Percentiles rank a stretch among this genome's conserved stretches.
Evolutionary conservation across 2,797 vertebrate genomes (phyloP).

Genomic region (Meriones psammophilus): DNA sequence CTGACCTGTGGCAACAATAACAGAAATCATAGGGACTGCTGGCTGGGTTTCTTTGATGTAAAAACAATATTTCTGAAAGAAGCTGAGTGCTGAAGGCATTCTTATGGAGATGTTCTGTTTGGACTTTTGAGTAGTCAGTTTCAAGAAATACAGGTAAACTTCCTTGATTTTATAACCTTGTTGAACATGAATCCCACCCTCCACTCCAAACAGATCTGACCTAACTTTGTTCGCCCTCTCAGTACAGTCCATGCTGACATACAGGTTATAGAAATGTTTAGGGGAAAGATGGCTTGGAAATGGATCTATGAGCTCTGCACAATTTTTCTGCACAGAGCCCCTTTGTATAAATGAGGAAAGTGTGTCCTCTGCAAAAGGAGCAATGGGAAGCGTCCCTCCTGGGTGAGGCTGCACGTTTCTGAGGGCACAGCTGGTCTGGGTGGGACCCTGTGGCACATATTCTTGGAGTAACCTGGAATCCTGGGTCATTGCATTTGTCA

Average conservation of each 20-base stretch:
- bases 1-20: neutral
- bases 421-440: neutral
- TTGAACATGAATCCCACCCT: neutral
- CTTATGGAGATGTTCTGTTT: neutral
- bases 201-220: neutral
- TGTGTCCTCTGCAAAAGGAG: neutral
- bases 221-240: neutral
- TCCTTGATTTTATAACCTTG: neutral
- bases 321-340: neutral
- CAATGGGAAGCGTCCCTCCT: neutral
- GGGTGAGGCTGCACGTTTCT: neutral
- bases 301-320: neutral
- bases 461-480: neutral
- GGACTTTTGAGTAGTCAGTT: neutral
- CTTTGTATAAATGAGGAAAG: neutral
- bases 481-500: neutral
- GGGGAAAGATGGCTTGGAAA: neutral
- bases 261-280: neutral
- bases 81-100: neutral
- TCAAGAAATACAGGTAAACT: neutral
- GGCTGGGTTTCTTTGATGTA: slow-evolving; percentile 58
- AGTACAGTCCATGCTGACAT: neutral
- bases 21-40: neutral
- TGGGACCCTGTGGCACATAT: fast-evolving
- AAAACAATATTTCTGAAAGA: slow-evolving; percentile 36